A percentile compares a stretch with the other conserved stretches of the same genome.
Conservation (phyloP, 2,888 invertebrate genomes). For the Fabriciana adippe region DNA sequence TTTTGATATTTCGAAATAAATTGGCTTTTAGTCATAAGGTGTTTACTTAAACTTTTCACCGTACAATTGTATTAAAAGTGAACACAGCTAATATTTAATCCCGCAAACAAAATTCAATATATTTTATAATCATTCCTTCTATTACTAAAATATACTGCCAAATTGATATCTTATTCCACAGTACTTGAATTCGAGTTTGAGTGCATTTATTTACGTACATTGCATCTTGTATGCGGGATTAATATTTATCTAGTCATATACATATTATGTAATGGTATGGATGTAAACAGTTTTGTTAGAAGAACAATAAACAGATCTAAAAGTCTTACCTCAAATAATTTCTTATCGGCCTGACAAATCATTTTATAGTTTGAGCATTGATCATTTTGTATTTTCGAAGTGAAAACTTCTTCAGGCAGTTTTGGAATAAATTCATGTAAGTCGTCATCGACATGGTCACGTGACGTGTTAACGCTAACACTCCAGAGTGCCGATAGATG, state of each 20-base stretch:
- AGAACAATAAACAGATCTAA: background rate
- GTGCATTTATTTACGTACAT: slow-evolving; percentile 28
- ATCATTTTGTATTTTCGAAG: no score
- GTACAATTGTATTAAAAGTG: slow-evolving; percentile 16
- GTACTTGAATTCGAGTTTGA: slow-evolving; percentile 10
- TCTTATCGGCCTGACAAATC: no score
- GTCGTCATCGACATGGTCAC: no score
- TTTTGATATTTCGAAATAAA: slow-evolving; percentile 3
- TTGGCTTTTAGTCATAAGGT: slow-evolving; percentile 11
- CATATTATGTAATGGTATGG: slow-evolving; percentile 26
- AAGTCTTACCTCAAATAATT: no score
- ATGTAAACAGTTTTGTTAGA: slow-evolving; percentile 36
- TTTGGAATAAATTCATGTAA: no score
- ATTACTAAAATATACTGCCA: slow-evolving; percentile 20
- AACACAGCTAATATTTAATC: slow-evolving; percentile 12
- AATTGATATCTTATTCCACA: slow-evolving; percentile 20
- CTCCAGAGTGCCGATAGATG: no score
- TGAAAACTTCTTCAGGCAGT: no score
- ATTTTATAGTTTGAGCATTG: no score
- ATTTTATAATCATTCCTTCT: slow-evolving; percentile 20
- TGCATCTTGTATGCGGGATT: slow-evolving; percentile 26
- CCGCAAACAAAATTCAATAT: slow-evolving; percentile 12
- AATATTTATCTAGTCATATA: slow-evolving; percentile 37
- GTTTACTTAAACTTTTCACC: slow-evolving; percentile 12
- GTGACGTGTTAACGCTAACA: no score